Evolutionary conservation across 2,113 vertebrate genomes (phyloP).

Genomic region (Dasyornis broadbenti): DNA sequence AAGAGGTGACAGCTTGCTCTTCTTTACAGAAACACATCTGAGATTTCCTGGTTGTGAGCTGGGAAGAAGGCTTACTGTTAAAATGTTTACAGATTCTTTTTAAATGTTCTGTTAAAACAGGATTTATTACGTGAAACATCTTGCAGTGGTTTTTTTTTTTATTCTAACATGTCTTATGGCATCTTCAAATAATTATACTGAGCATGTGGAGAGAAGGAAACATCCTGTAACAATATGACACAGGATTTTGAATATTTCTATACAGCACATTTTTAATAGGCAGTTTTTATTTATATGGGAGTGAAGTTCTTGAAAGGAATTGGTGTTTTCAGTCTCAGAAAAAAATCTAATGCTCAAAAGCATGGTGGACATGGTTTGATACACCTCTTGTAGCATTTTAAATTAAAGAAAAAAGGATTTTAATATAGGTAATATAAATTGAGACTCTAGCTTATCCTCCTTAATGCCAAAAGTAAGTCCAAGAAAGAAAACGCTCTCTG

Average conservation of each 20-base stretch:
- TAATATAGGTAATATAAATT: neutral
- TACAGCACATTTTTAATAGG: neutral
- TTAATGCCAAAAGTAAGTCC: neutral
- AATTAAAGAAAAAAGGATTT: neutral
- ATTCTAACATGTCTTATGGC: neutral
- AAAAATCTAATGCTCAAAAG: neutral
- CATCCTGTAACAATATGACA: neutral
- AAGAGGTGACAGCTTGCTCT: neutral
- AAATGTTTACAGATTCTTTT: neutral
- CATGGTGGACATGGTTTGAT: neutral
- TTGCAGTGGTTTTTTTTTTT: neutral
- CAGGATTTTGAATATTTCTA: neutral
- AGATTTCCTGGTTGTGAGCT: neutral
- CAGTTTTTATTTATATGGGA: neutral
- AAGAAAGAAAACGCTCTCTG: neutral
- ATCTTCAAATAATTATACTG: neutral
- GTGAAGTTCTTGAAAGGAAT: neutral
- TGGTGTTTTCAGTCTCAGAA: neutral
- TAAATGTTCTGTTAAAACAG: neutral
- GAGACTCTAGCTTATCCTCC: neutral
- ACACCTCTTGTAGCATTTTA: neutral
- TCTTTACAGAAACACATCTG: neutral
- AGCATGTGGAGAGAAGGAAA: neutral
- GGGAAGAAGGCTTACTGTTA: neutral
- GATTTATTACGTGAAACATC: neutral